Evolutionary conservation across 2,797 vertebrate genomes (phyloP), one percentile per base, ranked within the genome.

Genomic region (Paedocypris micromegethes): DNA sequence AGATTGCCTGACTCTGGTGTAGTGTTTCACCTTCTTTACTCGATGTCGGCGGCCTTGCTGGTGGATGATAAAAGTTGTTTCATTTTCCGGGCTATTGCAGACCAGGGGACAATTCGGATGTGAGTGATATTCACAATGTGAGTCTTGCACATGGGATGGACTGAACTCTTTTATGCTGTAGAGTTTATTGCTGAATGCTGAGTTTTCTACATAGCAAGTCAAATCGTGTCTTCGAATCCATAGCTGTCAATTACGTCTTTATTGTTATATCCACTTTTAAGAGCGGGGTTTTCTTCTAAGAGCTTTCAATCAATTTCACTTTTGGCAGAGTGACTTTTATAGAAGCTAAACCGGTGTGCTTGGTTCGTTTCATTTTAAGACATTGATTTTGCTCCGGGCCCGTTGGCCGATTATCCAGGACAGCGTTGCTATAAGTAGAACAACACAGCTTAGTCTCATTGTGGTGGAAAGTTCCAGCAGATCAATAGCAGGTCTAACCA

Each of bases 11-110:
- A 62, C 57, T 62, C 37, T n/a, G 53, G 56, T 43, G 63, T 23
- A 40, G 43, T 41, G 52, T 59, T 73, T 62, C 72, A 58, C 48
- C 68, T 79, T 72, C 70, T 78, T 69, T 42, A 39, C 58, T 64
- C 70, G 65, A 68, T 72, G 68, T 80, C 49, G 52, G 56, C 64
- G 56, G 54, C 42, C 51, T 56, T 37, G 44, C 66, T 68, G 68
- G 52, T 61, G 68, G 57, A 70, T 74, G 67, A 79, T 77, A 71
- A 80, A 79, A 75, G 62, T 72, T 43, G 44, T 78, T 72, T 74
- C 70, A 77, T 80, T 74, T 79, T 74, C 57, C 64, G 65, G 53
- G 66, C 67, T 66, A 82, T 67, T 72, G 69, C 64, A 76, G 74
- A 60, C 75, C n/a, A 76, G 75, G 79, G 77, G 72, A 73, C 70